phyloP scores from a whole-genome alignment of 2,797 vertebrate genomes.

The Pachyuromys duprasi region DNA sequence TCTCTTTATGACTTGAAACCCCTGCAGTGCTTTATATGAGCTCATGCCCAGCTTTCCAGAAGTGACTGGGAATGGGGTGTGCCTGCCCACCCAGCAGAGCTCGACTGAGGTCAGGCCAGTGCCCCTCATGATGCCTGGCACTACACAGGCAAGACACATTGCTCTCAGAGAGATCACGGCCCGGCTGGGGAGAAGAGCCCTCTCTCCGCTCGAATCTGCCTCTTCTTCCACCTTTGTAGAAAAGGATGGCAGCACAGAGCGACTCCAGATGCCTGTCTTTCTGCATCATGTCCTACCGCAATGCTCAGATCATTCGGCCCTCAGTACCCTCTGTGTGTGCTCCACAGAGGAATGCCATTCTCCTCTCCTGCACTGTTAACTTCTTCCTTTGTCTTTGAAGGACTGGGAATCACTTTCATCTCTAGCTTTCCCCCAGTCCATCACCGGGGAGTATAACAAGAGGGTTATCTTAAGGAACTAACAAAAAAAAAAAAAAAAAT shows the following conservation, averaged over 20 bases:
- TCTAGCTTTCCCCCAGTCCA: constrained; percentile 47
- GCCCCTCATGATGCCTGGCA: neutral
- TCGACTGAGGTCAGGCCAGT: neutral
- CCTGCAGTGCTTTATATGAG: neutral
- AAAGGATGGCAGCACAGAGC: neutral
- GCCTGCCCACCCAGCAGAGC: neutral
- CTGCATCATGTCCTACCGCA: neutral
- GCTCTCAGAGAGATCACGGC: neutral
- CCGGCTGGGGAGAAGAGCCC: neutral
- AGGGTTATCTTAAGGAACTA: constrained; percentile 66
- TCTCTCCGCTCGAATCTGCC: constrained; percentile 2
- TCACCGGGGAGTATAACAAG: constrained; percentile 67
- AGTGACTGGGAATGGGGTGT: neutral
- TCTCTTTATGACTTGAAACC: neutral
- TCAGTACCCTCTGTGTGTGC: neutral
- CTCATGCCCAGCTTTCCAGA: neutral
- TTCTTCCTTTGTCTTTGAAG: constrained; percentile 71
- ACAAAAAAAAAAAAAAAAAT: constrained; percentile 66
- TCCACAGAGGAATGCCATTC: neutral
- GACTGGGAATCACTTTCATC: constrained; percentile 69
- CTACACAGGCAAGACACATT: neutral
- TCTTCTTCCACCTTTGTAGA: neutral
- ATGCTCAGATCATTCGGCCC: neutral
- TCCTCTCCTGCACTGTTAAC: constrained; percentile 12
- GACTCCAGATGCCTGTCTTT: neutral